Evolutionary conservation across 1,140 invertebrate species (phyloP).

Genomic region (Homalodisca vitripennis): DNA sequence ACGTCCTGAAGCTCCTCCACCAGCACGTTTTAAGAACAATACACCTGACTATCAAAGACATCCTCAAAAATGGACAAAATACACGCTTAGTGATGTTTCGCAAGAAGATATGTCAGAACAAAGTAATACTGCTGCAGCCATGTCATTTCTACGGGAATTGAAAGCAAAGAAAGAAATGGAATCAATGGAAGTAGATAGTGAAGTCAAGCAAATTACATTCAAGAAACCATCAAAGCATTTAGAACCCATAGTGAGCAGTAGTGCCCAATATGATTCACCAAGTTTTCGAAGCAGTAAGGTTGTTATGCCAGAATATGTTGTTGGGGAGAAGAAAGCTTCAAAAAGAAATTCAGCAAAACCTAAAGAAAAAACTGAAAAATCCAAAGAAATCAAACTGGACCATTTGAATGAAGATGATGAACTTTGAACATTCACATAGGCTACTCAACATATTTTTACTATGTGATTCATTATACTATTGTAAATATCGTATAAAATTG

Average conservation of each 20-base stretch:
- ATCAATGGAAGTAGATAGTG: conserved; percentile 41
- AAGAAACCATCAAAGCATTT: conserved; percentile 36
- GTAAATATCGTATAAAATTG: too few species aligned
- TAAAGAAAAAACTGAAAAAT: conserved; percentile 17
- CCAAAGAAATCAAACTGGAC: conserved; percentile 34
- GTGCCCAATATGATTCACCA: conserved; percentile 41
- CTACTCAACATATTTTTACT: too few species aligned
- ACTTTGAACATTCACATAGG: too few species aligned
- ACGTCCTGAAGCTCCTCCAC: conserved; percentile 58
- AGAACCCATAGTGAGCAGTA: conserved; percentile 46
- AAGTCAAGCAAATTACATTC: conserved; percentile 37
- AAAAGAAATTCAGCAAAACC: conserved; percentile 44
- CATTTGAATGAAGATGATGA: conserved; percentile 38
- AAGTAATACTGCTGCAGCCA: conserved; percentile 67
- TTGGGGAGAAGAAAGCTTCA: conserved; percentile 60
- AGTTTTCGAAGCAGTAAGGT: conserved; percentile 64
- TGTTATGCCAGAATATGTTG: conserved; percentile 77
- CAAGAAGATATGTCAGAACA: conserved; percentile 69
- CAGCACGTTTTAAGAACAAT: conserved; percentile 42
- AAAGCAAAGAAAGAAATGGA: conserved; percentile 53
- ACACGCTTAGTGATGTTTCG: conserved; percentile 68
- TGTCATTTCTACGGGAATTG: conserved; percentile 66
- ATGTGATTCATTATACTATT: too few species aligned
- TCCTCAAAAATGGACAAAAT: conserved; percentile 75
- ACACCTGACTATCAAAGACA: conserved; percentile 69